Conservation (phyloP, 2,113 vertebrate genomes). For the Lucifuga dentata region DNA sequence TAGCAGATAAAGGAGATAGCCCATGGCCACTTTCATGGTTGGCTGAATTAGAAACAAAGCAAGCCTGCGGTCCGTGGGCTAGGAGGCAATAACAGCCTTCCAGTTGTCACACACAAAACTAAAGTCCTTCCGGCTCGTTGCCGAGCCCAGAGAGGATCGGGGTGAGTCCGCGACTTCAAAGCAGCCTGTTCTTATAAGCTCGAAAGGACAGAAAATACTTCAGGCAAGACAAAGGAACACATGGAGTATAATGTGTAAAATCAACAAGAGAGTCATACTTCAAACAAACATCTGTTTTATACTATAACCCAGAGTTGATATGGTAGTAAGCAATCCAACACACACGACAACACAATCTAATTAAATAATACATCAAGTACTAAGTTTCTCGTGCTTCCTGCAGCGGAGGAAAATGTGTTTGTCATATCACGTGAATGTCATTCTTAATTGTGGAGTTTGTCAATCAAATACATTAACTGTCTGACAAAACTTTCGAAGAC, state of each 20-base stretch:
- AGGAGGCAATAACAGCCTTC: slow-evolving; percentile 54
- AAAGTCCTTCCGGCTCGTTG: slow-evolving; percentile 56
- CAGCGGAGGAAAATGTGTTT: not conserved
- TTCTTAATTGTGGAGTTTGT: slow-evolving; percentile 21
- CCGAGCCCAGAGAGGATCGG: slow-evolving; percentile 27
- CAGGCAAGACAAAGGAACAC: slow-evolving; percentile 56
- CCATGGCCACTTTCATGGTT: slow-evolving; percentile 46
- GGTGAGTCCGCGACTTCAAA: slow-evolving; percentile 48
- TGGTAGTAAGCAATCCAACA: slow-evolving; percentile 21
- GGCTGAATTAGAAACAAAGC: slow-evolving; percentile 70
- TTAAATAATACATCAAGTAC: slow-evolving; percentile 32
- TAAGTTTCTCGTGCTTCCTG: not conserved
- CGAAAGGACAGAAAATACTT: slow-evolving; percentile 57
- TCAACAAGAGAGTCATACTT: slow-evolving; percentile 50
- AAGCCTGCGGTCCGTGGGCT: slow-evolving; percentile 48
- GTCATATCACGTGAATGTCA: not conserved
- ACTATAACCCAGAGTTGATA: slow-evolving; percentile 41
- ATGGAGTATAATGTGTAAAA: slow-evolving; percentile 50
- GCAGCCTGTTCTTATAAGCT: slow-evolving; percentile 52
- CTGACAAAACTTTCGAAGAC: slow-evolving; percentile 44
- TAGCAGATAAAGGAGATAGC: slow-evolving; percentile 52
- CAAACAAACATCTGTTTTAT: slow-evolving; percentile 48
- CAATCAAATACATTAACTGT: slow-evolving; percentile 28
- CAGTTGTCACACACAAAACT: slow-evolving; percentile 55
- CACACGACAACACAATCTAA: slow-evolving; percentile 18